Base-by-base conservation (phyloP, 1,140 invertebrate genomes). In the Papilio machaon region DNA sequence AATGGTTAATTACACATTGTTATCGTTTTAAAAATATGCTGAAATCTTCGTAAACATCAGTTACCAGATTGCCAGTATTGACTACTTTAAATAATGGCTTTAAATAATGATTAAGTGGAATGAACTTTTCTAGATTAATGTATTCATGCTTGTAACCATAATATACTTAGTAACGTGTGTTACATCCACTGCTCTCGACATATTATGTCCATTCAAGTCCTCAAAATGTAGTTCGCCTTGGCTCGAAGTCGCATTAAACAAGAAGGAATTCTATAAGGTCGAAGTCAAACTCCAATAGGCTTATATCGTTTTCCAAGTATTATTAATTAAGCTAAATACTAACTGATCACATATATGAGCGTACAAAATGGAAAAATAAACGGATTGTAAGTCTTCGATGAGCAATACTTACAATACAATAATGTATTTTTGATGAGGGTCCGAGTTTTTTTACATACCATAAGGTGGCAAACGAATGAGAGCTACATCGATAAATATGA, bases 201-300 rank as follows among this genome's bases (percentile, higher is more conserved):
- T n/a, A n/a, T 3, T 17, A 46, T 19, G n/a, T 46, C 38, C 43
- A 17, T 2, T 75, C 73, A 9, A 74, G 30, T 73, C 73, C 19
- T 75, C 46, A 49, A 75, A 46, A 75, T 46, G 46, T 46, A 13
- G 19, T 75, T 75, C 43, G 73, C 73, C 73, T 75, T 75, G 73
- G 43, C 15, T 11, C 38, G 46, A 6, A 47, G 60, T 64, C 46
- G n/a, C 19, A 73, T 43, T 73, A 47, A 74, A 74, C 67, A 70
- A 23, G 73, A 46, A 49, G 73, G 46, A 75, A 47, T 49, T 47
- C 8, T 19, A 46, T 43, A n/a, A 75, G 73, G 73, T 75, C 70
- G 46, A 2, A 43, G 70, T 46, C 73, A 49, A 35, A 49, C 73
- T 23, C 10, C 46, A 46, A 11, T 74, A 47, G n/a, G 38, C 73